phyloP scores from a whole-genome alignment of 2,888 invertebrate genomes.

The Acronicta psi region DNA sequence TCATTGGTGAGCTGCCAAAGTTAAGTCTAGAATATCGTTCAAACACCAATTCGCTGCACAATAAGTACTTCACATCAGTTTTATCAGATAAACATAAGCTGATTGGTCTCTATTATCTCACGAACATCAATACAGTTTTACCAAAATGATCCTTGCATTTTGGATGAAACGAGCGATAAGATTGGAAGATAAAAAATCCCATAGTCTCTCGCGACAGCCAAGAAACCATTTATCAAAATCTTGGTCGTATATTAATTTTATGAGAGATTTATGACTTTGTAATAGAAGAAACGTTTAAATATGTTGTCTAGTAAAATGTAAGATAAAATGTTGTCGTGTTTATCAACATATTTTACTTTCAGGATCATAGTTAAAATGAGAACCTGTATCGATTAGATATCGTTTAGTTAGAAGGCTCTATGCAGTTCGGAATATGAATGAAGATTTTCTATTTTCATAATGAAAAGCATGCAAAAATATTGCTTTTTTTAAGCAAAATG shows the following conservation, averaged over 20 bases:
- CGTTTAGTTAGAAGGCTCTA: slow-evolving; percentile 24
- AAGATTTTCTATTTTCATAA: slow-evolving; percentile 44
- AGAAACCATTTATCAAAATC: slow-evolving; percentile 29
- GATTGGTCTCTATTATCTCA: slow-evolving; percentile 74
- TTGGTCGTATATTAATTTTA: slow-evolving; percentile 22
- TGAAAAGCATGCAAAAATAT: slow-evolving; percentile 68
- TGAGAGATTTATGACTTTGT: slow-evolving; percentile 29
- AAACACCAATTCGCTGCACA: slow-evolving; percentile 63
- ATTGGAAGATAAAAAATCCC: slow-evolving; percentile 16
- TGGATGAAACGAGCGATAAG: slow-evolving; percentile 41
- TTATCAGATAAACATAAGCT: slow-evolving; percentile 80
- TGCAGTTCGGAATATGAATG: slow-evolving; percentile 45
- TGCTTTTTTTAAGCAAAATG: slow-evolving; percentile 26
- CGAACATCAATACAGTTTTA: slow-evolving; percentile 68
- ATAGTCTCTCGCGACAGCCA: background rate
- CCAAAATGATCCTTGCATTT: slow-evolving; percentile 58
- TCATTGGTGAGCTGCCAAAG: slow-evolving; percentile 45
- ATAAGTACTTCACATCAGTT: slow-evolving; percentile 57
- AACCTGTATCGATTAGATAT: slow-evolving; percentile 50
- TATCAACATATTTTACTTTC: slow-evolving; percentile 7
- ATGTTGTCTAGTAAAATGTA: slow-evolving; percentile 1
- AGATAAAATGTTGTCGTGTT: slow-evolving; percentile 18
- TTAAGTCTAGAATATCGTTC: slow-evolving; percentile 66
- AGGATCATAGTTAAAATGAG: slow-evolving; percentile 24
- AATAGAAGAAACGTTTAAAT: slow-evolving; percentile 29